A percentile compares a stretch with the other conserved stretches of the same genome.
Conservation (phyloP, 2,797 vertebrate species). For the Coregonus suidteri region DNA sequence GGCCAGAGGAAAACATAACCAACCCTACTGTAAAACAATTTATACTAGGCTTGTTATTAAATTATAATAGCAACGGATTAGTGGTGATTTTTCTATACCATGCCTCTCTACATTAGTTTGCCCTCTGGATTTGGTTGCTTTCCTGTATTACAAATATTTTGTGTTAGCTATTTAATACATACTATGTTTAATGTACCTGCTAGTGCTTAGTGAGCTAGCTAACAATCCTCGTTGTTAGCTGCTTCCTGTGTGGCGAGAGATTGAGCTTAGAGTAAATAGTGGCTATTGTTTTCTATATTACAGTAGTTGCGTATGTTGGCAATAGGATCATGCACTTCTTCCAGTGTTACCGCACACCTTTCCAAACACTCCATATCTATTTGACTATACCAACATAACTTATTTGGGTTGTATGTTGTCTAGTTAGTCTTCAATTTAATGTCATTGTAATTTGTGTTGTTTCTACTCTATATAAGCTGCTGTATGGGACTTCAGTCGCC, state of each 20-base stretch:
- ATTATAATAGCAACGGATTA: background rate
- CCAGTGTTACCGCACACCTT: background rate
- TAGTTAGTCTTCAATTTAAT: background rate
- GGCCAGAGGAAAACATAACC: background rate
- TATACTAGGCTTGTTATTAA: too few species aligned
- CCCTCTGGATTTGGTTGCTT: background rate
- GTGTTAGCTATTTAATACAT: too few species aligned
- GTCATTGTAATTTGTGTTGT: background rate
- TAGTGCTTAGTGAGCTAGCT: background rate
- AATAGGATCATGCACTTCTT: background rate
- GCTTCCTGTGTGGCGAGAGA: background rate
- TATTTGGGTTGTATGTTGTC: background rate
- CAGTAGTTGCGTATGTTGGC: background rate
- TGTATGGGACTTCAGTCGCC: background rate
- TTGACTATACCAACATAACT: background rate
- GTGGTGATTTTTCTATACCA: background rate
- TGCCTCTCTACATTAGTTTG: background rate
- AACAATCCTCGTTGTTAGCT: background rate
- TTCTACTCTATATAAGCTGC: background rate
- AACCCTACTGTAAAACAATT: background rate
- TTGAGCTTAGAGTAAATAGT: background rate
- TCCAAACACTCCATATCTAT: constrained; percentile 1
- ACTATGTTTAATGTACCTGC: background rate
- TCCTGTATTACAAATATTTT: too few species aligned
- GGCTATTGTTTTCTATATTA: background rate